Evolutionary conservation across 2,113 vertebrate genomes (phyloP), one percentile per base, ranked within the genome.

Genomic region (Tilapia sparmanii): DNA sequence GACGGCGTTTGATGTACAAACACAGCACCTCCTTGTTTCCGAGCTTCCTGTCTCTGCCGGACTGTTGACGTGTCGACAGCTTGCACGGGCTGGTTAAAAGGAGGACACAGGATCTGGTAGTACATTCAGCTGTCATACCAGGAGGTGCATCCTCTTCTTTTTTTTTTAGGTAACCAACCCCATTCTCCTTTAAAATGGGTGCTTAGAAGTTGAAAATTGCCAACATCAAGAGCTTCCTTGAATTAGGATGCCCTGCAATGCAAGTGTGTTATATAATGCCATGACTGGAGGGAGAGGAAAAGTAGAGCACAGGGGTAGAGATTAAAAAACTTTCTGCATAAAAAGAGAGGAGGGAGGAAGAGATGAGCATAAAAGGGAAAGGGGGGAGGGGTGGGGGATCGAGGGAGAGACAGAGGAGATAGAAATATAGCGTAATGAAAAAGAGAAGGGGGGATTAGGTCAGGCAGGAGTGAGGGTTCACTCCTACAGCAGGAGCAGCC

Each of bases 281-380:
- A 86, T 94, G 94, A 93, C 94, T 94, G 92, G 92, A 95, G 95
- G 93, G 92, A 91, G 93, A 92, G 85, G 80, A 38, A 93, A 95
- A 94, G 95, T 94, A 81, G 93, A 95, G 93, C 93, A 94, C 92
- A 90, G 92, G 92, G 94, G 91, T 89, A 92, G 93, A 92, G 92
- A 93, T 94, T 93, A 92, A 94, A 94, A 92, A 94, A 92, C 88
- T 94, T 94, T 93, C 90, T 90, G 91, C 92, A 92, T 92, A 90
- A 93, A 89, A 86, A 88, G 91, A 87, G 83, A 47, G 81, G 82
- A 81, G 84, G 81, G 59, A 45, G 76, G 42, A 31, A 59, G 82
- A 85, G 90, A 82, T 68, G 90, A 89, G 92, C 88, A 88, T 89
- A 83, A 93, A 89, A 92, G 89, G 85, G 88, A 92, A 15, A 66